These are phyloP conservation scores for Hirtodrosophila confusa DNA, from an alignment of 2,888 invertebrate genomes.

Conservation along the genomic window DNA sequence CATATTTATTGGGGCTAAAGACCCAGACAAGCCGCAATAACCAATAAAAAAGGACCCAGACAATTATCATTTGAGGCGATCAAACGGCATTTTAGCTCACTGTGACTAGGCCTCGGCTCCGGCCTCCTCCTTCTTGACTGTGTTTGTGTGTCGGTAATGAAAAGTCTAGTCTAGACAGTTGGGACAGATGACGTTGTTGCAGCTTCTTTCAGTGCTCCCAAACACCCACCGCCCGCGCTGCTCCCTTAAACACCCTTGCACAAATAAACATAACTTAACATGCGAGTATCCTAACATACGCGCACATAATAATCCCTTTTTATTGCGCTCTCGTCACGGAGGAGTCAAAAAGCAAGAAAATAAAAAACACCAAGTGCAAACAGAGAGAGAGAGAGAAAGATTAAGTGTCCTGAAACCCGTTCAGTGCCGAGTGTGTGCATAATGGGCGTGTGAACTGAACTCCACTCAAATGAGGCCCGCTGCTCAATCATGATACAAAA, in stretches of 20 bases:
- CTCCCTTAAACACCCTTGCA: slow-evolving; percentile 9
- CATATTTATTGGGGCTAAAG: slow-evolving; percentile 21
- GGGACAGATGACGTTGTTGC: slow-evolving; percentile 58
- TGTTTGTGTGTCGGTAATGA: slow-evolving; percentile 64
- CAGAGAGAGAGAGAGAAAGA: slow-evolving; percentile 8
- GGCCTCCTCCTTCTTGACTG: slow-evolving; percentile 36
- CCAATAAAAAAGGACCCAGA: slow-evolving; percentile 31
- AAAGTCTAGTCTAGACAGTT: slow-evolving; percentile 77
- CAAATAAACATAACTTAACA: slow-evolving; percentile 26
- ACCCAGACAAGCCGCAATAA: slow-evolving; percentile 17
- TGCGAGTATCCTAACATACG: slow-evolving; percentile 29
- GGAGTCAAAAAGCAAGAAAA: slow-evolving; percentile 24
- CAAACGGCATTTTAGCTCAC: slow-evolving; percentile 34
- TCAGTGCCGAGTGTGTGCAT: slow-evolving; percentile 41
- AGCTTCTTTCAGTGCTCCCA: slow-evolving; percentile 61
- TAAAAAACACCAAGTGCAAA: not conserved
- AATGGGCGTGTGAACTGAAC: slow-evolving; percentile 48
- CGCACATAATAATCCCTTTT: slow-evolving; percentile 64
- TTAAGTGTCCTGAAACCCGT: slow-evolving; percentile 37
- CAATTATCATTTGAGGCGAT: slow-evolving; percentile 38
- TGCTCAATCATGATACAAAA: slow-evolving; percentile 69
- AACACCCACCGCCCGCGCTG: slow-evolving; percentile 10
- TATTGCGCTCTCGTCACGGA: slow-evolving; percentile 62
- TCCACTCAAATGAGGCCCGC: slow-evolving; percentile 21
- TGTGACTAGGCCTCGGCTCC: slow-evolving; percentile 30